A percentile compares a stretch with the other conserved stretches of the same genome.
Evolutionary conservation across 2,113 vertebrate species (phyloP).

Genomic region (Cranoglanis bouderius): DNA sequence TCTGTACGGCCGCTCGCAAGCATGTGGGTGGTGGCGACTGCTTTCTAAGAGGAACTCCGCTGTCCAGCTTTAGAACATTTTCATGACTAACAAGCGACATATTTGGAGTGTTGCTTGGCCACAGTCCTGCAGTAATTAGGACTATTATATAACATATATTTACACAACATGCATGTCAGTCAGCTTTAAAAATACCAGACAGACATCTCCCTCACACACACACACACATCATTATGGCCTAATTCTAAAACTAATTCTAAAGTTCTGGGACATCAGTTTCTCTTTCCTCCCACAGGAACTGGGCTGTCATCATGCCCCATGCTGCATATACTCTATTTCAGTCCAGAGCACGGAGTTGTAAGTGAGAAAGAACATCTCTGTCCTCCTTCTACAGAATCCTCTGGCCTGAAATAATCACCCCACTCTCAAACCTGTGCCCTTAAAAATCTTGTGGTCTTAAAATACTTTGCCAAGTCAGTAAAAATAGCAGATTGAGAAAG

Average conservation of each 20-base stretch:
- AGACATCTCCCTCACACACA: neutral
- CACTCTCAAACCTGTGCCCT: slow-evolving; percentile 31
- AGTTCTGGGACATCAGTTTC: slow-evolving; percentile 46
- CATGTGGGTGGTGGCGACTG: slow-evolving; percentile 7
- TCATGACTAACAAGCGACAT: slow-evolving; percentile 39
- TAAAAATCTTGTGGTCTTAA: slow-evolving; percentile 29
- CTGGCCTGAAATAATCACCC: slow-evolving; percentile 46
- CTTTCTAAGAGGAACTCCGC: slow-evolving; percentile 32
- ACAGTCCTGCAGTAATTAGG: slow-evolving; percentile 16
- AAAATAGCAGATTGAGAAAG: neutral
- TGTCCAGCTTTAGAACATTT: slow-evolving; percentile 1
- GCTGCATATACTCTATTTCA: slow-evolving; percentile 48
- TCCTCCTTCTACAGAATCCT: slow-evolving; percentile 37
- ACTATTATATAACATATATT: slow-evolving; percentile 36
- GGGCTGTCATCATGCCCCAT: slow-evolving; percentile 29
- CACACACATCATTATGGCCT: slow-evolving; percentile 13
- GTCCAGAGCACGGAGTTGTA: slow-evolving; percentile 35
- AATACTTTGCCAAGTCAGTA: slow-evolving; percentile 24
- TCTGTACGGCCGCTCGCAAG: neutral
- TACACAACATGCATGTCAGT: neutral
- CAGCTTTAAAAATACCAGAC: neutral
- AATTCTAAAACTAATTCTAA: slow-evolving; percentile 41
- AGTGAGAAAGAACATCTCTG: slow-evolving; percentile 35
- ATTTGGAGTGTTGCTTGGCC: slow-evolving; percentile 16
- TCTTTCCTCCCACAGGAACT: slow-evolving; percentile 37